A percentile compares a stretch with the other conserved stretches of the same genome.
These are phyloP conservation scores for Heliconius hermathena DNA, from an alignment of 1,140 invertebrate species.

Conservation along the genomic window DNA sequence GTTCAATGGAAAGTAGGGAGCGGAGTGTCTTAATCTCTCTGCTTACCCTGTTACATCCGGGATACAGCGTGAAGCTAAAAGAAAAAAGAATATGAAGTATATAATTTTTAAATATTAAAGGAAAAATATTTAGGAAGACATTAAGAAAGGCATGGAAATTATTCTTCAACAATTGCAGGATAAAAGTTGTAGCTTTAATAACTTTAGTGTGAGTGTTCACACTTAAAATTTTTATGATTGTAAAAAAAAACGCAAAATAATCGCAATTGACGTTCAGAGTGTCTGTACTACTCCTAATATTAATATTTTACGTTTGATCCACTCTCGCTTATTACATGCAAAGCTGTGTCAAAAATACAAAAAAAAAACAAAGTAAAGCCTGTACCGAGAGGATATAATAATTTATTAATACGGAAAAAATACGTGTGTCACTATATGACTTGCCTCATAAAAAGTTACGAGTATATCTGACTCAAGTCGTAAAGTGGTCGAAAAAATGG, in stretches of 20 bases:
- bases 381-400: constrained; percentile 26
- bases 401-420: constrained; percentile 39
- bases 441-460: constrained; percentile 26
- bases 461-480: constrained; percentile 17
- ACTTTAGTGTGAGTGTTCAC: too few relatives aligned
- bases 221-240: neutral
- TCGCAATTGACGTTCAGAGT: neutral
- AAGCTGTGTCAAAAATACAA: constrained; percentile 32
- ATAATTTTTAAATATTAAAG: too few relatives aligned
- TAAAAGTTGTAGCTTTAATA: too few relatives aligned
- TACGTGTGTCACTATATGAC: constrained; percentile 30
- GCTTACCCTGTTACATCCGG: too few relatives aligned
- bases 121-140: too few relatives aligned
- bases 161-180: too few relatives aligned
- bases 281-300: constrained; percentile 21
- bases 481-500: constrained; percentile 22
- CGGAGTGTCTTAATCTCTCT: too few relatives aligned
- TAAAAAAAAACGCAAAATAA: neutral
- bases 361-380: constrained; percentile 29
- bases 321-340: constrained; percentile 37
- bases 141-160: too few relatives aligned
- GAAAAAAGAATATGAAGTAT: too few relatives aligned
- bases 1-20: too few relatives aligned
- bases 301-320: constrained; percentile 34
- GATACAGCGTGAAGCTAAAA: too few relatives aligned